A percentile compares a stretch with the other conserved stretches of the same genome.
phyloP scores from a whole-genome alignment of 2,113 vertebrate species.

The Paracyprichromis sp. region DNA sequence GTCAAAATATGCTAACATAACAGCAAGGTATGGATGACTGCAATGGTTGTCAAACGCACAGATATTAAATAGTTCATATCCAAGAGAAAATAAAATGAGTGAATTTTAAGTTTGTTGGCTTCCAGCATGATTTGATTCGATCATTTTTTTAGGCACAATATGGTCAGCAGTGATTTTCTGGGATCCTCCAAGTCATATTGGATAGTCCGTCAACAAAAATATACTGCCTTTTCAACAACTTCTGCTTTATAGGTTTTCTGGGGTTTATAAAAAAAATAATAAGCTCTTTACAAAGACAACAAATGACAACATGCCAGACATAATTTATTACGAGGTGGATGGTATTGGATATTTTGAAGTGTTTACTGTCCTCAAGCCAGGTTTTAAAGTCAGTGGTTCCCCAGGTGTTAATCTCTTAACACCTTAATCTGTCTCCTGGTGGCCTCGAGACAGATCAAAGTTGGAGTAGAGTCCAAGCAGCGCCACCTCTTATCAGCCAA shows the following conservation, averaged over 20 bases:
- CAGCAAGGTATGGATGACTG: neutral
- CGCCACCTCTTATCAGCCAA: neutral
- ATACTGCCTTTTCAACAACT: neutral
- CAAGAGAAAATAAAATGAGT: neutral
- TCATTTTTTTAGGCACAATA: neutral
- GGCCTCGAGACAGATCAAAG: neutral
- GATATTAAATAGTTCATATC: neutral
- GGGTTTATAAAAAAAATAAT: neutral
- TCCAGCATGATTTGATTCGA: neutral
- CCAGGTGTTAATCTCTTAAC: slow-evolving; percentile 8
- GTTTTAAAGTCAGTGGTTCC: neutral
- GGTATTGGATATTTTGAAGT: neutral
- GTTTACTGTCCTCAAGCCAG: neutral
- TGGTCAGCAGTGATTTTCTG: neutral
- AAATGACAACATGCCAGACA: neutral
- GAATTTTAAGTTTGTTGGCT: neutral
- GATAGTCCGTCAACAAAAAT: neutral
- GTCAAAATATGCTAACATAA: slow-evolving; percentile 1
- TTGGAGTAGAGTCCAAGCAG: neutral
- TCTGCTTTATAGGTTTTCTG: neutral
- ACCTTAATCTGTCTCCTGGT: neutral
- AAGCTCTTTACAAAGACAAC: neutral
- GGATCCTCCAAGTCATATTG: neutral
- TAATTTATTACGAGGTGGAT: neutral
- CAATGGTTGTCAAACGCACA: neutral